phyloP scores from a whole-genome alignment of 2,888 invertebrate genomes.

The Tuta absoluta region DNA sequence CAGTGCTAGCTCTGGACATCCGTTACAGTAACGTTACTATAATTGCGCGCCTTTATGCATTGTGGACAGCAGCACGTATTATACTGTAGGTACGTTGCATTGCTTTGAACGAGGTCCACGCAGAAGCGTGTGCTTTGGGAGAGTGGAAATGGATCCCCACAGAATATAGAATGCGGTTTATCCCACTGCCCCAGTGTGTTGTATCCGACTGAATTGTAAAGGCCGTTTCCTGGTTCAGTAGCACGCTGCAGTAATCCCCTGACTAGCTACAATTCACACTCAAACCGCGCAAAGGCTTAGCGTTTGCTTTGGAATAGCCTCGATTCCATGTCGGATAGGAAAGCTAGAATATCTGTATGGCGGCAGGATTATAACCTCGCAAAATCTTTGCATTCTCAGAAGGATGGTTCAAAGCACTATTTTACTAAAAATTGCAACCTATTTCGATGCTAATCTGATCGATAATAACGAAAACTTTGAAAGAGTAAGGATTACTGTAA shows the following conservation, averaged over 20 bases:
- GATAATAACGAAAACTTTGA: neutral
- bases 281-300: neutral
- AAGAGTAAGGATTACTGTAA: neutral
- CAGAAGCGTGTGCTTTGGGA: neutral
- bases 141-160: neutral
- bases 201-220: neutral
- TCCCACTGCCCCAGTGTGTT: neutral
- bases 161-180: neutral
- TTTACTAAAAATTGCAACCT: no score
- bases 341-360: neutral
- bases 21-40: neutral
- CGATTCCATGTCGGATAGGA: neutral
- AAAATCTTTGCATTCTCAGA: no score
- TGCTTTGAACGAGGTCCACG: no score
- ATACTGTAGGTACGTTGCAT: no score
- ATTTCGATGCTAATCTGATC: no score
- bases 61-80: no score
- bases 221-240: neutral
- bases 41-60: no score
- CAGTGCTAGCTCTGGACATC: slow-evolving; percentile 1
- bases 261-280: neutral
- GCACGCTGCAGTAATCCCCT: neutral
- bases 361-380: neutral
- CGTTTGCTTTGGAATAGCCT: neutral
- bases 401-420: no score